phyloP scores from a whole-genome alignment of 2,888 invertebrate genomes.

The Venustoraphidia nigricollis region DNA sequence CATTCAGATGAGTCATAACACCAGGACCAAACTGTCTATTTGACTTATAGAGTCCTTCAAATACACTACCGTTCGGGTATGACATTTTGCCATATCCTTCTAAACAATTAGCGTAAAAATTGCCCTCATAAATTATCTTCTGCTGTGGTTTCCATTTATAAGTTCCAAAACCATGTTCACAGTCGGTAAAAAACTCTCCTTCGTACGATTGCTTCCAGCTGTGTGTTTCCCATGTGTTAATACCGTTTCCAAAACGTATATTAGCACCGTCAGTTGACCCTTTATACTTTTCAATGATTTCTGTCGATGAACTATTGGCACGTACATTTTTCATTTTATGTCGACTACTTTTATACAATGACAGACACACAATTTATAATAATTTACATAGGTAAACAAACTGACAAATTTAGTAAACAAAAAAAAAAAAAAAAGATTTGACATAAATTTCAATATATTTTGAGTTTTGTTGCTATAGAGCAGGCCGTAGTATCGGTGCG shows the following conservation, averaged over 20 bases:
- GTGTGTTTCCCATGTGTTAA: constrained; percentile 10
- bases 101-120: constrained; percentile 33
- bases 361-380: too few species aligned
- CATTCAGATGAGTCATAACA: constrained; percentile 27
- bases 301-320: too few species aligned
- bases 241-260: constrained; percentile 9
- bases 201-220: constrained; percentile 26
- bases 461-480: too few species aligned
- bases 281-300: constrained; percentile 4
- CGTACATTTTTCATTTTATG: too few species aligned
- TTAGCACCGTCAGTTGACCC: constrained; percentile 8
- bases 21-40: constrained; percentile 42
- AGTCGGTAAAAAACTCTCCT: constrained; percentile 29
- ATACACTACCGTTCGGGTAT: constrained; percentile 30
- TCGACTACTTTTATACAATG: too few species aligned
- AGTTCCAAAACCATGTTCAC: constrained; percentile 33
- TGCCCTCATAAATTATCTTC: constrained; percentile 30
- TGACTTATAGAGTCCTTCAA: constrained; percentile 33
- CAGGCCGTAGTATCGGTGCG: too few species aligned
- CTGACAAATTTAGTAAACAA: too few species aligned
- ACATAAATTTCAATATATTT: too few species aligned
- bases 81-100: constrained; percentile 38
- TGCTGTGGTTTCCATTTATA: constrained; percentile 27
- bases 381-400: too few species aligned
- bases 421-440: too few species aligned